A percentile compares a stretch with the other conserved stretches of the same genome.
Evolutionary conservation across 2,113 vertebrate genomes (phyloP).

Genomic region (Mixornis gularis): DNA sequence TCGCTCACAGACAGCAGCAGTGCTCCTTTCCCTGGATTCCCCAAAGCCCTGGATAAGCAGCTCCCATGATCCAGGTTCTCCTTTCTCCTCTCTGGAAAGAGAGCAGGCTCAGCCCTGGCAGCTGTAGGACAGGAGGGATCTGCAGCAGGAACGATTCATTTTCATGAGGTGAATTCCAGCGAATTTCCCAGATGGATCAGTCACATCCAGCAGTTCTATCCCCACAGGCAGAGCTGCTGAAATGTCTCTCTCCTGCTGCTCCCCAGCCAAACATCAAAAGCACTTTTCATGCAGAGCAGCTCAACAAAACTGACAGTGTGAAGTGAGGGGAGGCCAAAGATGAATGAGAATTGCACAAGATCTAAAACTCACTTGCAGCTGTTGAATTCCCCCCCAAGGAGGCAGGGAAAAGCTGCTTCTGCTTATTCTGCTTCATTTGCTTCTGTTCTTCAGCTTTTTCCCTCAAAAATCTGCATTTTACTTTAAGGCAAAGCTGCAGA

Average conservation of each 20-base stretch:
- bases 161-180: not conserved
- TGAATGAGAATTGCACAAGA: not conserved
- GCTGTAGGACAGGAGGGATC: not conserved
- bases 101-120: not conserved
- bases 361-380: not conserved
- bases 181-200: not conserved
- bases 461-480: not conserved
- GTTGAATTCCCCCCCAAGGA: not conserved
- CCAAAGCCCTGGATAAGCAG: not conserved
- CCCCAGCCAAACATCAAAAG: not conserved
- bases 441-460: not conserved
- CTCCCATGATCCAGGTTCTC: not conserved
- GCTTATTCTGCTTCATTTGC: not conserved
- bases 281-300: not conserved
- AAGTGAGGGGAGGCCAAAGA: not conserved
- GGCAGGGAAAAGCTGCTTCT: not conserved
- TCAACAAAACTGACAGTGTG: not conserved
- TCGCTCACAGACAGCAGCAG: not conserved
- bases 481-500: not conserved
- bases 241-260: not conserved
- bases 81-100: not conserved
- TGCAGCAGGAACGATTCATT: not conserved
- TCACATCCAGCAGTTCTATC: not conserved
- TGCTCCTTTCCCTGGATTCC: not conserved
- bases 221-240: constrained; percentile 1